Evolutionary conservation across 2,888 invertebrate species (phyloP).

Genomic region (Hedychridium roseum): DNA sequence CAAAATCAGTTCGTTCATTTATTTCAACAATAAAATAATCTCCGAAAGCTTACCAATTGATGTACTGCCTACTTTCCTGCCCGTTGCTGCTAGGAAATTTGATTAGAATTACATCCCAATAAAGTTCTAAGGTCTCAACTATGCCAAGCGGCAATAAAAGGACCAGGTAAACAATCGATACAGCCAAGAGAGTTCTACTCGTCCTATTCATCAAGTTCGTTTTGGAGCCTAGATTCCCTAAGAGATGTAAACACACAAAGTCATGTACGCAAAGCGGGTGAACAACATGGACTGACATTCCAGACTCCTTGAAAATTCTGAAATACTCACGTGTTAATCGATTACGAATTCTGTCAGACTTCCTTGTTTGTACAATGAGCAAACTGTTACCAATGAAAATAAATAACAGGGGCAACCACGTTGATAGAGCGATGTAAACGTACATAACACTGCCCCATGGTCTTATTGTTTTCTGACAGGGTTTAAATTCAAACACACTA

Average conservation of each 20-base stretch:
- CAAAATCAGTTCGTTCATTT: not conserved
- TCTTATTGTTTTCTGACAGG: constrained; percentile 50
- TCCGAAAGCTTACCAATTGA: constrained; percentile 48
- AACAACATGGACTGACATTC: not conserved
- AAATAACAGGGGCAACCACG: constrained; percentile 57
- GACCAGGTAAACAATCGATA: constrained; percentile 59
- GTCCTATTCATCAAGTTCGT: constrained; percentile 42
- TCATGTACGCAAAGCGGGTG: too few species aligned
- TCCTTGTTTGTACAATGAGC: constrained; percentile 50
- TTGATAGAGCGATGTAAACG: constrained; percentile 56
- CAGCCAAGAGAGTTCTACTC: constrained; percentile 54
- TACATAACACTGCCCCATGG: constrained; percentile 56
- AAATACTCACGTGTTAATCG: constrained; percentile 46
- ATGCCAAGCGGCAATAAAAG: constrained; percentile 57
- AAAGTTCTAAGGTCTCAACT: constrained; percentile 58
- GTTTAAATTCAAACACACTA: constrained; percentile 57
- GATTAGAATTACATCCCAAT: constrained; percentile 53
- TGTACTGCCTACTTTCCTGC: constrained; percentile 42
- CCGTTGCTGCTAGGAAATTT: constrained; percentile 35
- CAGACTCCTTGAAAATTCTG: constrained; percentile 12
- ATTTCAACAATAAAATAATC: not conserved
- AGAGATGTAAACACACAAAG: constrained; percentile 20
- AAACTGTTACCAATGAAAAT: constrained; percentile 58
- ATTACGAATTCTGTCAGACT: constrained; percentile 43
- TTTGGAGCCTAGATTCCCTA: constrained; percentile 41